Evolutionary conservation across 1,140 invertebrate species (phyloP), one percentile per base, ranked within the genome.

Genomic region (Eumaeus atala): DNA sequence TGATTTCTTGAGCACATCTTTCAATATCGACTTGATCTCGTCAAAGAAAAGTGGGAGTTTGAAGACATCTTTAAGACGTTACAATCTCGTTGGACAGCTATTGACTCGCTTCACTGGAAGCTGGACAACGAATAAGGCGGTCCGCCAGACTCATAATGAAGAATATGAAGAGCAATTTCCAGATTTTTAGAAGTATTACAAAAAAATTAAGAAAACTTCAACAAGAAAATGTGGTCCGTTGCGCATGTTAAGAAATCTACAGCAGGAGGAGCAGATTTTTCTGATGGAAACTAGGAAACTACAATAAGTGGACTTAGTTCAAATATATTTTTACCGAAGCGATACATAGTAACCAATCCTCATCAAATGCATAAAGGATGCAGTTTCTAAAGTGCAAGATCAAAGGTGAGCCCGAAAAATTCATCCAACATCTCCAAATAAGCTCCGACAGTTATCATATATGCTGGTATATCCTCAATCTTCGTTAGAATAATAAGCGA

Each of bases 281-380:
- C 61, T 61, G 51, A 51, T 6, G 6, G 64, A 61, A 64, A n/a
- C n/a, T n/a, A n/a, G n/a, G n/a, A n/a, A n/a, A 63, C 17, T 54
- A 44, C 17, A 47, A 59, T 8, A 35, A 51, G 28, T 59, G 52
- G 58, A 36, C 14, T 9, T 59, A 48, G 8, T 59, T 59, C 36
- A 59, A 59, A 12, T 51, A 59, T 42, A 12, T 59, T 14, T 59
- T 54, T 35, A 52, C 36, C 10, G 52, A 59, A 50, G 34, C 52
- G 18, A 54, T 59, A 18, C 58, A 59, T 34, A 50, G 11, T 1
- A 51, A 59, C 40, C 10, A n/a, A n/a, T n/a, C n/a, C n/a, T n/a
- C 37, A 49, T 59, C 58, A n/a, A 1, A 55, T 14, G 53, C 53
- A 2, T 48, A 60, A 21, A 60, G 55, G 38, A 55, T 70, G 67